A percentile compares a stretch with the other conserved stretches of the same genome.
Conservation (phyloP, 2,113 vertebrate genomes). For the Pterocles orientalis region DNA sequence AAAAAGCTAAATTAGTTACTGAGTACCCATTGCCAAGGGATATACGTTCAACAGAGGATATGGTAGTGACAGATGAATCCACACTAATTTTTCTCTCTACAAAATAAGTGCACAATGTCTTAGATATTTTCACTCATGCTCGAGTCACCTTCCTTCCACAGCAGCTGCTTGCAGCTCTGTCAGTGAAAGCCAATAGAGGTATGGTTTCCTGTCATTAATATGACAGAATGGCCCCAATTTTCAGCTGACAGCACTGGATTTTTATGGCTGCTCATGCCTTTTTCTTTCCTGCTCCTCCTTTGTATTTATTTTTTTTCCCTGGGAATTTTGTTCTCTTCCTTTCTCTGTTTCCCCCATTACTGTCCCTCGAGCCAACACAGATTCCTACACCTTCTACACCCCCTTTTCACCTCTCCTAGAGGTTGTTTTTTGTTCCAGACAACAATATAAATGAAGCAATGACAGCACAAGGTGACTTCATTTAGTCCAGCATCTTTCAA, state of each 20-base stretch:
- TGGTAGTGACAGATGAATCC: constrained; percentile 72
- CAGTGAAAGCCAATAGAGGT: constrained; percentile 65
- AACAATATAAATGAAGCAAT: neutral
- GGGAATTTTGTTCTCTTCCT: constrained; percentile 21
- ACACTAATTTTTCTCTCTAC: constrained; percentile 58
- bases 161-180: constrained; percentile 68
- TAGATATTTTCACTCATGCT: constrained; percentile 68
- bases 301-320: constrained; percentile 32
- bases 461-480: neutral
- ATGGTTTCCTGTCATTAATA: constrained; percentile 65
- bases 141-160: constrained; percentile 72
- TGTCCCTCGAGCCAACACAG: neutral
- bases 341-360: neutral
- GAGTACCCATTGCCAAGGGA: constrained; percentile 76
- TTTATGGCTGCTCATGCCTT: constrained; percentile 33
- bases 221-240: constrained; percentile 44
- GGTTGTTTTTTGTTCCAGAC: neutral
- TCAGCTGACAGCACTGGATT: constrained; percentile 69
- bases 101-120: constrained; percentile 70
- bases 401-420: neutral
- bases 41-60: constrained; percentile 74
- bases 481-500: neutral
- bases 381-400: neutral
- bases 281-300: constrained; percentile 52
- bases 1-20: constrained; percentile 73